phyloP scores from a whole-genome alignment of 2,888 invertebrate species.

The Agrotis exclamationis region DNA sequence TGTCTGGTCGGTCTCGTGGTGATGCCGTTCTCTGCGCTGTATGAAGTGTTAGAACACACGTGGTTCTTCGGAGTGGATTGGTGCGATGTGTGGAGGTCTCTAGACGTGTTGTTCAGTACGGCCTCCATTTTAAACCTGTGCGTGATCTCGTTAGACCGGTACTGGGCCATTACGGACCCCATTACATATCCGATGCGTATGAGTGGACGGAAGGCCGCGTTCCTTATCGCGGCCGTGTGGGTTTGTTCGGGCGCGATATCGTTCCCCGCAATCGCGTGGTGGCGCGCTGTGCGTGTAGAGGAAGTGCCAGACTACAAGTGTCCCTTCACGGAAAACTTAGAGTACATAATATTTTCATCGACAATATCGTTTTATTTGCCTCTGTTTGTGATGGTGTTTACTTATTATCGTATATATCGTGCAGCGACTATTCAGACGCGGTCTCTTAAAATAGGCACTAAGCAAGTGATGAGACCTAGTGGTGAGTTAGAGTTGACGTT shows the following conservation, averaged over 20 bases:
- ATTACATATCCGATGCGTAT: constrained; percentile 99
- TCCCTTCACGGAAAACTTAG: constrained; percentile 98
- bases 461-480: constrained; percentile 96
- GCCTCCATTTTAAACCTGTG: constrained; percentile 99
- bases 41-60: constrained; percentile 96
- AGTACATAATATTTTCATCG: constrained; percentile 99
- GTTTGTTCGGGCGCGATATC: constrained; percentile 99
- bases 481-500: constrained; percentile 97
- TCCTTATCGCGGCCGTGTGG: constrained; percentile 98
- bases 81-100: constrained; percentile 99
- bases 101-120: constrained; percentile 99
- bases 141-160: constrained; percentile 98
- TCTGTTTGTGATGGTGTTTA: constrained; percentile 99
- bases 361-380: constrained; percentile 99
- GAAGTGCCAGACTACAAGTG: constrained; percentile 96
- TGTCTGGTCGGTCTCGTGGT: constrained; percentile 98
- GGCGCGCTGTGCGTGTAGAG: constrained; percentile 96
- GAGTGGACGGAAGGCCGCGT: constrained; percentile 96
- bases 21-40: constrained; percentile 98
- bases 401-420: constrained; percentile 98
- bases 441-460: constrained; percentile 97
- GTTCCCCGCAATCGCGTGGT: constrained; percentile 99
- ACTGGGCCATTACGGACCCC: constrained; percentile 99
- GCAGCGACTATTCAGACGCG: constrained; percentile 98
- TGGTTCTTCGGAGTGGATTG: constrained; percentile 99